These are phyloP conservation scores for Steromphala cineraria DNA, from an alignment of 2,888 invertebrate species.

Conservation along the genomic window DNA sequence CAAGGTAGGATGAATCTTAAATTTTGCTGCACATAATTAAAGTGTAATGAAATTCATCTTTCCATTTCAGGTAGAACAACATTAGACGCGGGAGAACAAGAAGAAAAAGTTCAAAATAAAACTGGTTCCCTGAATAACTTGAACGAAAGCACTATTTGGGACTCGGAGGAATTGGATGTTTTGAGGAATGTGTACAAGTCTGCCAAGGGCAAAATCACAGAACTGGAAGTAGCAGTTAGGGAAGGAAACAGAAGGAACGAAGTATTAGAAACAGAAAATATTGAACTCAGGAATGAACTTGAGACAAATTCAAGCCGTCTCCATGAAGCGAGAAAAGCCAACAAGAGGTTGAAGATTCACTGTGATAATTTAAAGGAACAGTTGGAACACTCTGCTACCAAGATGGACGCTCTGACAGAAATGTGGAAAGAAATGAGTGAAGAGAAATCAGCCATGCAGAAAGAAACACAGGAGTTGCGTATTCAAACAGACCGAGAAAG, in stretches of 20 bases:
- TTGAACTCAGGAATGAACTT: constrained; percentile 41
- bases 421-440: constrained; percentile 59
- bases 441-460: constrained; percentile 54
- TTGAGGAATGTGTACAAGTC: constrained; percentile 63
- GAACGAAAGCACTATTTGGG: constrained; percentile 65
- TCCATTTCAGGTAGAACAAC: neutral
- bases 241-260: constrained; percentile 53
- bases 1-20: too few species aligned
- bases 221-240: constrained; percentile 52
- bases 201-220: constrained; percentile 60
- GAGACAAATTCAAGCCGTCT: constrained; percentile 45
- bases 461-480: constrained; percentile 57
- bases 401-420: constrained; percentile 62
- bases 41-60: neutral
- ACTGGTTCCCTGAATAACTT: constrained; percentile 41
- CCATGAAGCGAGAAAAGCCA: constrained; percentile 59
- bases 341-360: constrained; percentile 63
- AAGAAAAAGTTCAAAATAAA: neutral
- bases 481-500: constrained; percentile 57
- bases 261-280: constrained; percentile 46
- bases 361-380: constrained; percentile 60
- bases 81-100: neutral
- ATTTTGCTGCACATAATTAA: too few species aligned
- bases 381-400: constrained; percentile 51
- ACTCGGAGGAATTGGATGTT: constrained; percentile 61